phyloP scores from a whole-genome alignment of 2,888 invertebrate species.

The Napeogenes sylphis region DNA sequence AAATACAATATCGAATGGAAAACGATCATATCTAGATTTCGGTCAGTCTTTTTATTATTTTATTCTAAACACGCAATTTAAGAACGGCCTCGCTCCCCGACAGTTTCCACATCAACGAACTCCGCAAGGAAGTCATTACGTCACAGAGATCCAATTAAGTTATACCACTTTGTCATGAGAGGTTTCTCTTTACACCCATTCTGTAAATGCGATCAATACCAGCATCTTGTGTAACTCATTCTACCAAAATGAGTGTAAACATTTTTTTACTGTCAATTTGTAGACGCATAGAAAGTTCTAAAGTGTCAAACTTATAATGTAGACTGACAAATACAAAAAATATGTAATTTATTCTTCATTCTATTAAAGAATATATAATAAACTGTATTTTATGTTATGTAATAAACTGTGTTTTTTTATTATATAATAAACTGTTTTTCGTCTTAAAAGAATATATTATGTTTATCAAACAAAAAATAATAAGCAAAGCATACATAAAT shows the following conservation, averaged over 20 bases:
- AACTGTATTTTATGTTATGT: no score
- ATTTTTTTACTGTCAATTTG: background rate
- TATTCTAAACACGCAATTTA: constrained; percentile 57
- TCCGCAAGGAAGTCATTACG: constrained; percentile 23
- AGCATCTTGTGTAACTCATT: constrained; percentile 3
- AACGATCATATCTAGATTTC: constrained; percentile 62
- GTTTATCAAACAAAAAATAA: no score
- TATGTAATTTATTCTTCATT: no score
- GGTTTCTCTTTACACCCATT: constrained; percentile 5
- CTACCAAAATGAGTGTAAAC: background rate
- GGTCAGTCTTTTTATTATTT: constrained; percentile 60
- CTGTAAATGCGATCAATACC: background rate
- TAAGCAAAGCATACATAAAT: no score
- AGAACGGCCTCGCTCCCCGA: constrained; percentile 33
- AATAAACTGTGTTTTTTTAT: no score
- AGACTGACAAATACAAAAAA: no score
- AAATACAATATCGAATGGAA: constrained; percentile 63
- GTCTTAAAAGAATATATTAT: no score
- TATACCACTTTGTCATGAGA: constrained; percentile 6
- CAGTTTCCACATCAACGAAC: constrained; percentile 27
- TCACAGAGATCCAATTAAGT: constrained; percentile 4
- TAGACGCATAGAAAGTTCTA: background rate
- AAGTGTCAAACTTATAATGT: background rate
- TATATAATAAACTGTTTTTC: no score
- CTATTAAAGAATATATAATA: no score